Percentiles rank a stretch among this genome's conserved stretches.
Evolutionary conservation across 2,797 vertebrate genomes (phyloP).

Genomic region (Lates japonicus): DNA sequence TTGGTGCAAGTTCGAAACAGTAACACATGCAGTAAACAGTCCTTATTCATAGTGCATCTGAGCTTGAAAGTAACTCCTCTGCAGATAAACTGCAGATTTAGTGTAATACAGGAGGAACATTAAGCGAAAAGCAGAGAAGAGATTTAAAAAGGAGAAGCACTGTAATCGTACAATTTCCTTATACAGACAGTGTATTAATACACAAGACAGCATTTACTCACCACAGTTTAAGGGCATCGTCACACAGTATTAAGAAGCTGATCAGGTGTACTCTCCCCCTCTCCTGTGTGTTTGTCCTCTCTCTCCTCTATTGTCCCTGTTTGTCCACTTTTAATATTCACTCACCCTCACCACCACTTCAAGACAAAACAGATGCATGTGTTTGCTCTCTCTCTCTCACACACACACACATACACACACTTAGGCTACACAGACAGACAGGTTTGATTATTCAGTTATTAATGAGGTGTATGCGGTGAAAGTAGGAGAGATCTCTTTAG

Average conservation of each 20-base stretch:
- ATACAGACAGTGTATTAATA: neutral
- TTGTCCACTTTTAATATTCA: constrained; percentile 72
- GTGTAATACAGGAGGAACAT: neutral
- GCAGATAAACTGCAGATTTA: neutral
- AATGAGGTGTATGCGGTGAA: constrained; percentile 72
- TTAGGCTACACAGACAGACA: constrained; percentile 28
- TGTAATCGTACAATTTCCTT: neutral
- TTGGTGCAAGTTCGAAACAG: neutral
- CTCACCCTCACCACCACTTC: constrained; percentile 73
- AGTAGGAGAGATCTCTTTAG: constrained; percentile 75
- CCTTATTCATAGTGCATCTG: neutral
- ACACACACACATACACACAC: constrained; percentile 4
- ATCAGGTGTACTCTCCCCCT: constrained; percentile 50
- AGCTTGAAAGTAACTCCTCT: neutral
- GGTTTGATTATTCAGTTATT: constrained; percentile 82
- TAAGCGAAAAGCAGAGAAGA: neutral
- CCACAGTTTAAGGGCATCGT: constrained; percentile 83
- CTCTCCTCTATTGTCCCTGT: constrained; percentile 55
- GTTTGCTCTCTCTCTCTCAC: constrained; percentile 43
- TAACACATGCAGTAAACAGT: neutral
- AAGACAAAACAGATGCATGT: constrained; percentile 77
- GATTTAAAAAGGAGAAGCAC: too few species aligned
- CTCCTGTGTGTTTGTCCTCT: constrained; percentile 20
- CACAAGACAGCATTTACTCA: constrained; percentile 59
- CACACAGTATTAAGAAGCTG: constrained; percentile 32